These are phyloP conservation scores for Erythrolamprus reginae DNA, from an alignment of 2,113 vertebrate species.

Conservation along the genomic window DNA sequence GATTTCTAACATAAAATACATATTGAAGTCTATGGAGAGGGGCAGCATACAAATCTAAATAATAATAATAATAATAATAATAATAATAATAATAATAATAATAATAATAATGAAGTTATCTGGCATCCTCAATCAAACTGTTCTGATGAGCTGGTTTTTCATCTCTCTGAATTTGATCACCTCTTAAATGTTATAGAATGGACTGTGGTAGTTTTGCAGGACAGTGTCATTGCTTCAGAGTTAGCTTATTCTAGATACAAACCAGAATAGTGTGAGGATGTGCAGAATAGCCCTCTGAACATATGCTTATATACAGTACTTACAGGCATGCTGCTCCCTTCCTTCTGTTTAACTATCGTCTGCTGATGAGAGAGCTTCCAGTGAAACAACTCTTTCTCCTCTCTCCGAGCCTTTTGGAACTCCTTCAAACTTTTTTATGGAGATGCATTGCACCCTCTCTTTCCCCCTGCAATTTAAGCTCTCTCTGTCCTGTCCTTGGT, in stretches of 20 bases:
- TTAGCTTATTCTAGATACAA: conserved; percentile 31
- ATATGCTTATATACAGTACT: neutral
- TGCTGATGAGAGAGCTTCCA: neutral
- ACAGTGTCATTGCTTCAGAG: conserved; percentile 43
- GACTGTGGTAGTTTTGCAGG: conserved; percentile 41
- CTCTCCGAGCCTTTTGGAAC: conserved; percentile 30
- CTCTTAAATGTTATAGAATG: conserved; percentile 18
- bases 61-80: no score
- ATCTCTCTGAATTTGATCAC: conserved; percentile 29
- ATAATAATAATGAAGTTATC: neutral
- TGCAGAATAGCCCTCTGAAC: neutral
- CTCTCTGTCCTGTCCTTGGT: conserved; percentile 1
- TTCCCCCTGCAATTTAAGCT: conserved; percentile 19
- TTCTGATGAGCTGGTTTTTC: neutral
- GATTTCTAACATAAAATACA: neutral
- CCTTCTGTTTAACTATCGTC: neutral
- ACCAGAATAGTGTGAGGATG: neutral
- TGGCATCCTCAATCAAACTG: neutral
- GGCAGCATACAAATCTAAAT: no score
- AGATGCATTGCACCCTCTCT: conserved; percentile 15
- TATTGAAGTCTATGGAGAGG: no score
- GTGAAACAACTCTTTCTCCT: neutral
- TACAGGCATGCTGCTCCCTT: neutral
- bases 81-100: no score
- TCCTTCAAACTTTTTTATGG: conserved; percentile 34